Base-by-base conservation (phyloP, 2,888 invertebrate species). In the Resseliella maxima region DNA sequence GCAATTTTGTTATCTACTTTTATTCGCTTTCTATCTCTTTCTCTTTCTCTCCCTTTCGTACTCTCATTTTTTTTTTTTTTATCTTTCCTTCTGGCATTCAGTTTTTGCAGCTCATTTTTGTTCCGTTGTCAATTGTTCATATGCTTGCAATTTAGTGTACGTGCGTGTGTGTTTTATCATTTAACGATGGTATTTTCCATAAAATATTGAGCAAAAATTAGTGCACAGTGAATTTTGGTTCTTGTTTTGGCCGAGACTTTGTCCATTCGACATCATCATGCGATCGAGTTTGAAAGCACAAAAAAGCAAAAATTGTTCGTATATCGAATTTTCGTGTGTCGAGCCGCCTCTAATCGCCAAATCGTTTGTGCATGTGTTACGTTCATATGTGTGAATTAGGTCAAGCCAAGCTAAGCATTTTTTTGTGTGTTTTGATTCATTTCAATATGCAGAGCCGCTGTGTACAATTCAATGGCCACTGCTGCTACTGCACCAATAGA, bases 361-460 rank as follows among this genome's bases (percentile, higher is more conserved):
- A 72, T 72, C 72, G 72, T 31, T 0, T 72, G 72, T 72, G 72
- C 72, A 72, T 72, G 72, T 72, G 72, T 35, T 72, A 72, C 72
- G 72, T 72, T 15, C 31, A 2, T 50, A 18, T 35, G 72, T 72
- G 72, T 72, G 72, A 72, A 72, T 35, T 72, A 18, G 72, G 72
- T 72, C 72, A 72, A 72, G 72, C 72, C 72, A 35, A 72, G 72
- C 72, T 72, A 18, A 72, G 72, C 72, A 72, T 72, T 50, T 8
- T 50, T 3, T 12, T 50, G 21, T 21, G 50, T 15, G 12, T 50
- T 6, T 18, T 2, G 50, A 8, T 41, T 12, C 5, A 24, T 24
- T 50, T 50, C 15, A 50, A 24, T 18, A 50, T 50, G n/a, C 59
- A 59, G 24, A 59, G n/a, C 59, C 59, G 2, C 18, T 50, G 46